phyloP scores from a whole-genome alignment of 1,140 invertebrate genomes.

The Drosophila parabipectinata region DNA sequence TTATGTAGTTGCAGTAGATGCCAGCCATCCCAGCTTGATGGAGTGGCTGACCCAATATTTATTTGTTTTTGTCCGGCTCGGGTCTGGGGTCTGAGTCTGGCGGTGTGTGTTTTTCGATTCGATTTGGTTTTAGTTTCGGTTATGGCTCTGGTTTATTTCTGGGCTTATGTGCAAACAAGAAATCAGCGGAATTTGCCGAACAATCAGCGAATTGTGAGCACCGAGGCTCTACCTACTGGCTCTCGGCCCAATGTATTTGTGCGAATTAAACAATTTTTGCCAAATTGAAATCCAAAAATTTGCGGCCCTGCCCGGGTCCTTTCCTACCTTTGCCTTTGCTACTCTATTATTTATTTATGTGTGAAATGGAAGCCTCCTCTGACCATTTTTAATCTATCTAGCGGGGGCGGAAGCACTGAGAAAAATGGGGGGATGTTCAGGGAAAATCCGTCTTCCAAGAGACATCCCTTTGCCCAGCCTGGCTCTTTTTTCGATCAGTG shows the following conservation, averaged over 20 bases:
- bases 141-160: constrained; percentile 1
- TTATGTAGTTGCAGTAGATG: constrained; percentile 25
- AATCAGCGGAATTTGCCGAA: constrained; percentile 41
- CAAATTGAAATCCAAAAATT: constrained; percentile 45
- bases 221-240: neutral
- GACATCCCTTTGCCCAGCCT: too few relatives aligned
- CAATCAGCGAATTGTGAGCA: constrained; percentile 37
- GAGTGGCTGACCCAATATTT: constrained; percentile 2
- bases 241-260: constrained; percentile 31
- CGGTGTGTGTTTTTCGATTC: neutral
- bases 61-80: constrained; percentile 8
- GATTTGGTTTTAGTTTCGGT: constrained; percentile 1
- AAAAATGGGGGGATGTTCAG: neutral
- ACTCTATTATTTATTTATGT: constrained; percentile 54
- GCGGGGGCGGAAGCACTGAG: neutral
- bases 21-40: neutral
- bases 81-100: neutral
- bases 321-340: neutral
- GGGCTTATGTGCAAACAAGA: constrained; percentile 28
- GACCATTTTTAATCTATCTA: constrained; percentile 4
- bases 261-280: constrained; percentile 43
- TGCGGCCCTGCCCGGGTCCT: neutral
- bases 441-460: neutral
- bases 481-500: constrained; percentile 3
- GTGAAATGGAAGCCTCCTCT: constrained; percentile 42